Evolutionary conservation across 2,888 invertebrate species (phyloP).

Genomic region (Pristionchus mayeri): DNA sequence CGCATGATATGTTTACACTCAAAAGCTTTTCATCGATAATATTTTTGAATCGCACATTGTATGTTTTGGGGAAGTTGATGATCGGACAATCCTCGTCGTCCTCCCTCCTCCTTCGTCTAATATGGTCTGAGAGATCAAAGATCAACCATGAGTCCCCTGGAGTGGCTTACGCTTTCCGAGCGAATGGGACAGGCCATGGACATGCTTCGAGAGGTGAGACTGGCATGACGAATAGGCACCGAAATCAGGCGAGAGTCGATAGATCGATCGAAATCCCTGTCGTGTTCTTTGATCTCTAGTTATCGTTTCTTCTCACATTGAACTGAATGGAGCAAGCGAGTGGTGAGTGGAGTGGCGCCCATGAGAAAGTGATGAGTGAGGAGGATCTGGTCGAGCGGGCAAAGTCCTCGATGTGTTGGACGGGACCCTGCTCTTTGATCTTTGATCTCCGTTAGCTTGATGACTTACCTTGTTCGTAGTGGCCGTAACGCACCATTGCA

Average conservation of each 20-base stretch:
- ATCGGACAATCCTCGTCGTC: constrained; percentile 46
- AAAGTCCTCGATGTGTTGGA: constrained; percentile 5
- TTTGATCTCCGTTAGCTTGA: not conserved
- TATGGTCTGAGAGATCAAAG: constrained; percentile 16
- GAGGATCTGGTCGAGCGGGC: constrained; percentile 13
- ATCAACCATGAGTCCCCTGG: constrained; percentile 2
- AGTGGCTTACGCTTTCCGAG: not conserved
- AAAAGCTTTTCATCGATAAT: too few species aligned
- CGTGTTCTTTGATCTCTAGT: not conserved
- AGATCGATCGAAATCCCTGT: constrained; percentile 72
- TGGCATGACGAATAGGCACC: constrained; percentile 73
- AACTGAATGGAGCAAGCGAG: constrained; percentile 22
- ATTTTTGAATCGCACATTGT: not conserved
- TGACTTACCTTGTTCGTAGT: constrained; percentile 23
- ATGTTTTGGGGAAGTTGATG: constrained; percentile 15
- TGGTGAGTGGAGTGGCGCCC: constrained; percentile 16
- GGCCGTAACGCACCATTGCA: constrained; percentile 41
- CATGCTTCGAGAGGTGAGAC: constrained; percentile 64
- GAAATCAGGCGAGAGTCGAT: constrained; percentile 72
- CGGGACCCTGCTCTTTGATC: constrained; percentile 18
- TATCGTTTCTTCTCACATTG: not conserved
- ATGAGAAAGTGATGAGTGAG: constrained; percentile 39
- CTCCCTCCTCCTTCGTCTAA: not conserved
- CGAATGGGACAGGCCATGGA: constrained; percentile 60
- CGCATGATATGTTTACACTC: too few species aligned